Evolutionary conservation across 2,888 invertebrate genomes (phyloP).

Genomic region (Meiosimyza decipiens): DNA sequence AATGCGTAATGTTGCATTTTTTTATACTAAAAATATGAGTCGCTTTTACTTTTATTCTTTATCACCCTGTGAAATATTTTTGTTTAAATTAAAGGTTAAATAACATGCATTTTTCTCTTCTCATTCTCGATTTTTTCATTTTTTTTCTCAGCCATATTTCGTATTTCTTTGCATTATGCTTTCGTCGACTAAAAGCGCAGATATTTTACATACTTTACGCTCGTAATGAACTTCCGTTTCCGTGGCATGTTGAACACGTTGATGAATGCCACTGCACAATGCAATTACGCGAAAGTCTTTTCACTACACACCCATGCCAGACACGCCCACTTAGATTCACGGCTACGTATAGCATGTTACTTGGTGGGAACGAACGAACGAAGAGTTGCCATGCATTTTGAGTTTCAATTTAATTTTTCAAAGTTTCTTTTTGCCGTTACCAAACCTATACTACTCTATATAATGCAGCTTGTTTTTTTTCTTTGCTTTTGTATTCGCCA

Average conservation of each 20-base stretch:
- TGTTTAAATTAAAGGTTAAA: too few species aligned
- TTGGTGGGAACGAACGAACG: not conserved
- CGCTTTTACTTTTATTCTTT: too few species aligned
- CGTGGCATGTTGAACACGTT: slow-evolving; percentile 40
- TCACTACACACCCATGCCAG: not conserved
- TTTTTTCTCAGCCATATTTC: not conserved
- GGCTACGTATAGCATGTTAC: not conserved
- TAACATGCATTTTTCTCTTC: too few species aligned
- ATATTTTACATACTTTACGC: slow-evolving; percentile 33
- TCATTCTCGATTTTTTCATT: not conserved
- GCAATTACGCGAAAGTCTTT: slow-evolving; percentile 28
- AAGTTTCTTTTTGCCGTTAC: slow-evolving; percentile 29
- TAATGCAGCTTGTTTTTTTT: slow-evolving; percentile 14
- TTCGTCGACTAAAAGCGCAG: slow-evolving; percentile 21
- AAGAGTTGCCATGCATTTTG: slow-evolving; percentile 34
- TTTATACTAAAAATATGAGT: too few species aligned
- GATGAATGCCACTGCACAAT: slow-evolving; percentile 37
- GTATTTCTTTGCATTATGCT: slow-evolving; percentile 9
- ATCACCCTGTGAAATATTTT: too few species aligned
- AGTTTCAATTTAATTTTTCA: slow-evolving; percentile 37
- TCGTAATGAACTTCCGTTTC: slow-evolving; percentile 45
- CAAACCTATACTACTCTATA: not conserved
- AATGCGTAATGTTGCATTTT: too few species aligned
- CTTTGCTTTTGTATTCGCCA: slow-evolving; percentile 3
- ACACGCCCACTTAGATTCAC: slow-evolving; percentile 25